Evolutionary conservation across 2,113 vertebrate genomes (phyloP).

Genomic region (Lasiurus borealis): DNA sequence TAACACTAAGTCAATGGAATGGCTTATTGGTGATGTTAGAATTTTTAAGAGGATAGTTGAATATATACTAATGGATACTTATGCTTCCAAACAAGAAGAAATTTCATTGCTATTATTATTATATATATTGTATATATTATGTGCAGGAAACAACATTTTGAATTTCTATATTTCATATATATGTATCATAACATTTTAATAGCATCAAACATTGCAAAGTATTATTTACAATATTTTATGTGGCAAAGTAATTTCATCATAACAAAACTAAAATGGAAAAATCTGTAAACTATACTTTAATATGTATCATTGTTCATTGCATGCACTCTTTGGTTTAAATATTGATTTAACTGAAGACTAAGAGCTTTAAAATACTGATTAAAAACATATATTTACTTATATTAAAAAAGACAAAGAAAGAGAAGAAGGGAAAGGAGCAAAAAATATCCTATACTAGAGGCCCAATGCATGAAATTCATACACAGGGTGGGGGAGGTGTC

Average conservation of each 20-base stretch:
- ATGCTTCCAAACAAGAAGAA: slow-evolving; percentile 40
- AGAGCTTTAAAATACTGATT: not conserved
- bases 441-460: not conserved
- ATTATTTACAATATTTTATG: not conserved
- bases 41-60: not conserved
- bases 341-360: slow-evolving; percentile 9
- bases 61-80: not conserved
- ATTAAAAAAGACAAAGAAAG: not conserved
- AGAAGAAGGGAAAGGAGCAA: not conserved
- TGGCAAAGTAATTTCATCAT: slow-evolving; percentile 29
- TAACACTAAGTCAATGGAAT: not conserved
- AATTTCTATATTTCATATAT: not conserved
- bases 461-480: too few species aligned
- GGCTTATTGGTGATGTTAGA: not conserved
- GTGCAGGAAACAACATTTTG: not conserved
- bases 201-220: not conserved
- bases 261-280: not conserved
- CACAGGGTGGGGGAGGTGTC: too few species aligned
- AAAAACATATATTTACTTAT: slow-evolving; percentile 7
- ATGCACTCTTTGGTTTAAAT: slow-evolving; percentile 5
- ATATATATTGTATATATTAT: not conserved
- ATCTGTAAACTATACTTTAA: slow-evolving; percentile 22
- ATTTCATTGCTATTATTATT: not conserved
- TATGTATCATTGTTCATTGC: not conserved
- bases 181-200: not conserved